These are phyloP conservation scores for Aurelia aurita complex sp. Pacific DNA, from an alignment of 30 jellyfish, hydroid and myxozoan species.

Conservation along the genomic window DNA sequence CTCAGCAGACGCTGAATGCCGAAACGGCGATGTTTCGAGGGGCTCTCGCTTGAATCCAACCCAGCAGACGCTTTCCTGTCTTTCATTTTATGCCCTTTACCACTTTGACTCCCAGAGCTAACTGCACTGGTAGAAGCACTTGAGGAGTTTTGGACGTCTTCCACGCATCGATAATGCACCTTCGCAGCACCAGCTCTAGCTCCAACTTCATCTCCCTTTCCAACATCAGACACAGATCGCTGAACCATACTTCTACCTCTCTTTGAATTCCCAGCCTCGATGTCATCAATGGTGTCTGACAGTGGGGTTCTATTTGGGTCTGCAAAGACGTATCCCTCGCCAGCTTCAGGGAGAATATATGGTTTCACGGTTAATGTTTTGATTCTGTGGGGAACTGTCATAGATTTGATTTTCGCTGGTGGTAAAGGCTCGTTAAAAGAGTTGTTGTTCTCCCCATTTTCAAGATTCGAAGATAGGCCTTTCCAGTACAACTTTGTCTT, in stretches of 20 bases:
- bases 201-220: not conserved
- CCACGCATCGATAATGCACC: not conserved
- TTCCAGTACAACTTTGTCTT: not conserved
- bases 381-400: not conserved
- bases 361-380: not conserved
- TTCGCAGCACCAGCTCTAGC: not conserved
- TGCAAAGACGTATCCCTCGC: not conserved
- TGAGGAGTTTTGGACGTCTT: not conserved
- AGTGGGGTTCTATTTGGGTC: not conserved
- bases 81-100: not conserved
- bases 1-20: conserved; percentile 46
- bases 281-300: not conserved
- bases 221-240: not conserved
- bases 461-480: not conserved
- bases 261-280: not conserved
- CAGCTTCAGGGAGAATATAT: not conserved
- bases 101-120: not conserved
- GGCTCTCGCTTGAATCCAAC: not conserved
- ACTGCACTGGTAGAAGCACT: not conserved
- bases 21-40: conserved; percentile 29
- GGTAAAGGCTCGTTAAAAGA: not conserved
- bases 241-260: not conserved
- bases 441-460: not conserved
- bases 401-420: not conserved
- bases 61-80: not conserved